Evolutionary conservation across 2,113 vertebrate species (phyloP), one percentile per base, ranked within the genome.

Genomic region (Cranoglanis bouderius): DNA sequence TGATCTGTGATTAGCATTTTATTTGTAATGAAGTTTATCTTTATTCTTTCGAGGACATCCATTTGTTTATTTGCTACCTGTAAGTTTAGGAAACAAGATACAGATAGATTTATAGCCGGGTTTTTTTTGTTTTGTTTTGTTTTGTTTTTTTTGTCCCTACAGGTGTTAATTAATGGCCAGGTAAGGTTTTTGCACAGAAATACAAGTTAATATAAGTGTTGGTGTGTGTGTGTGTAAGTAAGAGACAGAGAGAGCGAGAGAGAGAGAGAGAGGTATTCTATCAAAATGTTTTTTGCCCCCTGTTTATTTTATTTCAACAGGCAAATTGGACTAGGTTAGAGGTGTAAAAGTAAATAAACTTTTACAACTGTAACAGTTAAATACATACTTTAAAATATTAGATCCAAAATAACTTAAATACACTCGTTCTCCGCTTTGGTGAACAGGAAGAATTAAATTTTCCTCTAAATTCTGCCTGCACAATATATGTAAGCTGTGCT

Each of bases 161-260:
- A 96, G 95, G 92, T 87, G 72, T 72, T 86, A 40, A 85, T 90
- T 55, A 84, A 14, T 40, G 87, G 85, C 92, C 89, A 89, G 70
- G 92, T 88, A 88, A 93, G 93, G 91, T 95, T 94, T 95, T 94
- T 95, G 93, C 87, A 85, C 89, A 92, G 74, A 90, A 91, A 93
- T 87, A 93, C 91, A 90, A 72, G 90, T 93, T 92, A 93, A 94
- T 95, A 95, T 94, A 29, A 0, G 3, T 29, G 0, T 49, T 7
- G 16, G 75, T 49, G 43, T 49, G 43, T 46, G 40, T 49, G 24
- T 14, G 10, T 46, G 24, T 13, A 24, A 5, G 21, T 29, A 0
- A 9, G 6, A 3, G 35, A 40, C 0, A 40, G n/a, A 38, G 12
- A 72, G 95, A 94, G 93, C 29, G 46, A 16, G 26, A 38, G 95